phyloP scores from a whole-genome alignment of 2,113 vertebrate genomes.

The Cyphomyrus discorhynchus region DNA sequence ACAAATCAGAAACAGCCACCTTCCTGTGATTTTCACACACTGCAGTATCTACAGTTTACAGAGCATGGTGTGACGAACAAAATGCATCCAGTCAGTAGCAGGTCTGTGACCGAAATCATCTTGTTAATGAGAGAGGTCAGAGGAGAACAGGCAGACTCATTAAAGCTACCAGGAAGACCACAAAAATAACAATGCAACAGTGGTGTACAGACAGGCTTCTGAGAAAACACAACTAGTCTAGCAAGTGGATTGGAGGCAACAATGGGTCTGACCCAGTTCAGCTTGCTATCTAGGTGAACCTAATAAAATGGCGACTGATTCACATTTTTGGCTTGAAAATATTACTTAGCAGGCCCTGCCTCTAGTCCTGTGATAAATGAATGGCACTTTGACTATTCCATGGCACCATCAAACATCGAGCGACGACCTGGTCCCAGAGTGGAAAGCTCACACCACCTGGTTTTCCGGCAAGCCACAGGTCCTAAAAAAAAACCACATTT shows the following conservation, averaged over 20 bases:
- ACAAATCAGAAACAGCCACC: background rate
- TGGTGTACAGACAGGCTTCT: background rate
- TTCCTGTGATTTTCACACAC: background rate
- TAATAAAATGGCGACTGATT: background rate
- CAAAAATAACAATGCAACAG: background rate
- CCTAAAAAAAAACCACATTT: slow-evolving; percentile 77
- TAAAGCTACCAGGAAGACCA: background rate
- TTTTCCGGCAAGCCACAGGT: slow-evolving; percentile 61
- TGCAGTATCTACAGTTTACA: background rate
- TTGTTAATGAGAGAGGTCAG: background rate
- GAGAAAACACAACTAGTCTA: background rate
- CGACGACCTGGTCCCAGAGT: slow-evolving; percentile 93
- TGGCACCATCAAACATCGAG: slow-evolving; percentile 99
- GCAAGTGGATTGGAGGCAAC: background rate
- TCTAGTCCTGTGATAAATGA: slow-evolving; percentile 96
- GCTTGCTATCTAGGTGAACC: background rate
- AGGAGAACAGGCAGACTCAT: background rate
- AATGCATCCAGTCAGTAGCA: background rate
- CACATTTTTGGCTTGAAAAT: slow-evolving; percentile 46
- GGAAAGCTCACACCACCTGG: slow-evolving; percentile 61
- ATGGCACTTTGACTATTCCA: slow-evolving; percentile 99
- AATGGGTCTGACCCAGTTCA: background rate
- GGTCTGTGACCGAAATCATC: background rate
- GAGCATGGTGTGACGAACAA: background rate
- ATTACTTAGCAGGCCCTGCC: slow-evolving; percentile 84